Evolutionary conservation across 2,888 invertebrate genomes (phyloP).

Genomic region (Sarcophaga carnaria): DNA sequence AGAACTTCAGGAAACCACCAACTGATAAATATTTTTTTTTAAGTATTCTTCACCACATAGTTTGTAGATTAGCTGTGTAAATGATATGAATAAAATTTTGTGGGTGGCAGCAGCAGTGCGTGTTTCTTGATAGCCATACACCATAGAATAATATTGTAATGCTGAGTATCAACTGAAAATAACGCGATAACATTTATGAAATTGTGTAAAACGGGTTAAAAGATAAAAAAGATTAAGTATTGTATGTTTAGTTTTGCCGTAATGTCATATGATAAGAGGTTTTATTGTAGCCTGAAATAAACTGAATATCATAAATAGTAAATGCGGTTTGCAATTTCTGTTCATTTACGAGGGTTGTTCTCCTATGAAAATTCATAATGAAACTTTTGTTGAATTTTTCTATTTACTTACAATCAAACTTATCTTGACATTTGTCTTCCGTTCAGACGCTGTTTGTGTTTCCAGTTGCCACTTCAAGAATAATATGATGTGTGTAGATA

Average conservation of each 20-base stretch:
- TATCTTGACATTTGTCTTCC: background rate
- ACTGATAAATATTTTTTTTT: conserved; percentile 15
- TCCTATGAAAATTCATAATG: background rate
- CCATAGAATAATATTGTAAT: background rate
- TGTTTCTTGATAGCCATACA: background rate
- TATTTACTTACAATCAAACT: background rate
- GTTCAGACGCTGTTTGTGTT: background rate
- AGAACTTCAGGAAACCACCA: background rate
- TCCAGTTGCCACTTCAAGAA: background rate
- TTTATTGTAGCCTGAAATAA: background rate
- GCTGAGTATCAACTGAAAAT: background rate
- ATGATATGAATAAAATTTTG: background rate
- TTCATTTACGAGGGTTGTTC: background rate
- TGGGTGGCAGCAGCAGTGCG: background rate
- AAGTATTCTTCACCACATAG: background rate
- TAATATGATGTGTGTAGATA: background rate
- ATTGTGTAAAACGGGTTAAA: conserved; percentile 25
- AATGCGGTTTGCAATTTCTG: background rate
- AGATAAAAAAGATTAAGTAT: conserved; percentile 8
- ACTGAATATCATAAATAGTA: background rate
- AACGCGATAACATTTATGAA: conserved; percentile 5
- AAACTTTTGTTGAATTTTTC: background rate
- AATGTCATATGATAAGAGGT: background rate
- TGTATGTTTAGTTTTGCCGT: background rate
- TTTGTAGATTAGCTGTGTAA: background rate